Base-by-base conservation (phyloP, 2,113 vertebrate genomes). In the Tachysurus vachellii region DNA sequence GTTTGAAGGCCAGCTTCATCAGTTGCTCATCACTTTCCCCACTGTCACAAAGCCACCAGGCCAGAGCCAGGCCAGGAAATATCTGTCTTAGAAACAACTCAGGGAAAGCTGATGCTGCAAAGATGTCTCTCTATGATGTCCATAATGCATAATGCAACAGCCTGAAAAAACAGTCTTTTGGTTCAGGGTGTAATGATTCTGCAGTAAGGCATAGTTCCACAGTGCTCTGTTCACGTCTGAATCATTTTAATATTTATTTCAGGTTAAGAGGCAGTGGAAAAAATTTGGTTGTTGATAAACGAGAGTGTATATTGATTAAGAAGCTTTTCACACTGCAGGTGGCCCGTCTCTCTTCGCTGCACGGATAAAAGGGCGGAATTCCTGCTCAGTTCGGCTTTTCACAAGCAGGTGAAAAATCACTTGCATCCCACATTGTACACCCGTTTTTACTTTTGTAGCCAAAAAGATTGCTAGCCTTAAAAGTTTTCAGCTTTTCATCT, bases 1-100 rank as follows among this genome's bases (percentile, higher is more conserved):
- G 71, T 36, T 57, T 62, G 62, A 84, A 70, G 56, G 68, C 89
- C 4, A 44, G 9, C 57, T 86, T 86, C 50, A 84, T 17, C 76
- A 75, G 71, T 84, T 80, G 50, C 64, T 90, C 54, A 85, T 90
- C 82, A 64, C 70, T 84, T 87, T 77, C 59, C 66, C n/a, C 42
- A 84, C 57, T 86, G 85, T 75, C 87, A 88, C 80, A 82, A 77
- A 54, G 59, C 85, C 87, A 77, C 84, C 80, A 90, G 16, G 50
- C 62, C n/a, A 84, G 8, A 53, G 68, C 8, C 64, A 44, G 62
- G 83, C 26, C 56, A 84, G 79, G 36, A 75, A 83, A 88, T 73
- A 57, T 85, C 84, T 56, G 71, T 44, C 66, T 36, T 56, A 47
- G 61, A 80, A 61, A 86, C 80, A 80, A 61, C 70, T 84, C 3